Conservation (phyloP, 2,113 vertebrate genomes). For the Catharus bicknelli region DNA sequence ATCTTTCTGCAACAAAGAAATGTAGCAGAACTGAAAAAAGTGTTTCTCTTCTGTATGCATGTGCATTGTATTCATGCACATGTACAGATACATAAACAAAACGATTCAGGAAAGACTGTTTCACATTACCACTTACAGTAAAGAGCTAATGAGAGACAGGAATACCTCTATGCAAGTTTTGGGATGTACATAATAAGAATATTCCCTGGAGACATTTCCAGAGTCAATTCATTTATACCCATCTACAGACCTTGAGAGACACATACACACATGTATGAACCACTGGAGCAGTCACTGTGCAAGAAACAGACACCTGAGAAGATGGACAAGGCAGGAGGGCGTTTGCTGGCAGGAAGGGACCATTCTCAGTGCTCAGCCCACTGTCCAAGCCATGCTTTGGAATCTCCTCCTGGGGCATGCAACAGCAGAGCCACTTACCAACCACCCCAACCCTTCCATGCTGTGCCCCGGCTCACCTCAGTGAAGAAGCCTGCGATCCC, state of each 20-base stretch:
- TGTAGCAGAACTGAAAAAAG: background rate
- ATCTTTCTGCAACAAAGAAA: background rate
- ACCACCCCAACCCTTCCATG: background rate
- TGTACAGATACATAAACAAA: background rate
- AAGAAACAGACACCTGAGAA: background rate
- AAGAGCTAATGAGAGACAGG: background rate
- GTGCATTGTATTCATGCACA: background rate
- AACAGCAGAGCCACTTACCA: background rate
- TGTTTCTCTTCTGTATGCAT: background rate
- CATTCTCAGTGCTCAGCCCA: background rate
- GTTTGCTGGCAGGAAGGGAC: background rate
- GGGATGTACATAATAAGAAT: background rate
- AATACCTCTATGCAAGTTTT: background rate
- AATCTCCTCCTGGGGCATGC: background rate
- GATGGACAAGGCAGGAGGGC: background rate
- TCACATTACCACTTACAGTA: background rate
- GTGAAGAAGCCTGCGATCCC: slow-evolving; percentile 94
- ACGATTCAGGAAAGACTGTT: background rate
- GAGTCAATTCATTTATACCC: background rate
- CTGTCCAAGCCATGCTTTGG: background rate
- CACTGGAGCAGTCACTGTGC: fast-evolving
- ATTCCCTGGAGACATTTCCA: background rate
- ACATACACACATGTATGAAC: background rate
- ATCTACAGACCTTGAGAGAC: background rate
- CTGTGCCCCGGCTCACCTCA: slow-evolving; percentile 79